phyloP scores from a whole-genome alignment of 2,113 vertebrate species.

The Guaruba guarouba region DNA sequence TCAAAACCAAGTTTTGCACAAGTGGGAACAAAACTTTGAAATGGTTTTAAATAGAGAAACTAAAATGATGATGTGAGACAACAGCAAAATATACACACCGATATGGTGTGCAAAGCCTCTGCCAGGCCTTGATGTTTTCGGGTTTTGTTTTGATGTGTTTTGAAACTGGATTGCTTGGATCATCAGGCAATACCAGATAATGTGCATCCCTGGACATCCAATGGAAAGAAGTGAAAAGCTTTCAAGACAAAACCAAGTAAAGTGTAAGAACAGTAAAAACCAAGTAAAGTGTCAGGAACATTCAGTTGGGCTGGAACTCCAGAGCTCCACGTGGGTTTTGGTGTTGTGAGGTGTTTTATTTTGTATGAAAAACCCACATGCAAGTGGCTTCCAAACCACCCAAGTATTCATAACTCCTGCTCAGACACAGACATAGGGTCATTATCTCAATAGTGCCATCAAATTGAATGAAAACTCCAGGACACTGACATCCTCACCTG shows the following conservation, averaged over 20 bases:
- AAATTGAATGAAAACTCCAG: not conserved
- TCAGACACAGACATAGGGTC: not conserved
- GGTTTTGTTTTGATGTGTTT: not conserved
- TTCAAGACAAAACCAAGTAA: not conserved
- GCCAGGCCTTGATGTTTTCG: not conserved
- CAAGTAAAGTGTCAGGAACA: not conserved
- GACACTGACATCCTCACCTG: not conserved
- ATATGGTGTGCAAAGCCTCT: not conserved
- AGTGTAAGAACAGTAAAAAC: not conserved
- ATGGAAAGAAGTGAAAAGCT: not conserved
- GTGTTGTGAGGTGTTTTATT: not conserved
- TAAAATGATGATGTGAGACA: not conserved
- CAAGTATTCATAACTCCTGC: not conserved
- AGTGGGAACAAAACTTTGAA: not conserved
- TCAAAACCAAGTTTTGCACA: not conserved
- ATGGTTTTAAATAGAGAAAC: not conserved
- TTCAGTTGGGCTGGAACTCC: not conserved
- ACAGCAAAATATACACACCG: not conserved
- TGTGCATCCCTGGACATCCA: not conserved
- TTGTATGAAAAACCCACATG: not conserved
- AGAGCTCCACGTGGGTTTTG: not conserved
- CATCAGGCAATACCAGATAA: not conserved
- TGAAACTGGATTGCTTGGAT: not conserved
- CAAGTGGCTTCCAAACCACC: not conserved
- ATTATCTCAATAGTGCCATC: not conserved